Base-by-base conservation (phyloP, 2,797 vertebrate species). In the Pithecia hirsuta region DNA sequence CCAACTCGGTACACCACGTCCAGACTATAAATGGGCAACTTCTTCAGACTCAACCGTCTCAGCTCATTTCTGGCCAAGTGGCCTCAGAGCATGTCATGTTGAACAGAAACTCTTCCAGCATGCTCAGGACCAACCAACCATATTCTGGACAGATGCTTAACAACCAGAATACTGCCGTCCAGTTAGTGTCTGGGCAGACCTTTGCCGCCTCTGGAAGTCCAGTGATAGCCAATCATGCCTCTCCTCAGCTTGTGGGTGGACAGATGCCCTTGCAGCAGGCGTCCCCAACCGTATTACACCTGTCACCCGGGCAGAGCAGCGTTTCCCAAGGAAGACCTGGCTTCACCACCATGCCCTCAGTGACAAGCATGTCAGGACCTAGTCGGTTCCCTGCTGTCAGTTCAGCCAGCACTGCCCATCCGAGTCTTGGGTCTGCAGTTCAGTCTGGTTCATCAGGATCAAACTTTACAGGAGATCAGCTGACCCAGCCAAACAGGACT, bases 121-220 rank as follows among this genome's bases (percentile, higher is more conserved):
- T 99, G 99, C 98, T 99, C 50, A 99, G 98, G 98, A 97, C 99
- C 98, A 99, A 99, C 98, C 99, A 99, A 97, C 98, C 99, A 0
- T 99, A 99, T 97, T 97, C 99, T 50, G 99, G 99, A 94, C 99
- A 99, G 97, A 99, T 99, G 96, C 98, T 99, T 36, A 99, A 99
- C 98, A 99, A 98, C 99, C 99, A 99, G 98, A 99, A 99, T 70
- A 89, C 99, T 39, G 98, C 99, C 72, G 99, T 99, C 97, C 99
- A 99, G 98, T 98, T 99, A 82, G 99, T 99, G 90, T 99, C 99
- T 0, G 99, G 99, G 91, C 99, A 99, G 98, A 99, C 99, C 22
- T 99, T 99, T 89, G 97, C 99, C 13, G 94, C 99, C 83, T 98
- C 98, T 14, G 99, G 99, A 95, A 99, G 99, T 70, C 99, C 99